Evolutionary conservation across 2,113 vertebrate species (phyloP), one percentile per base, ranked within the genome.

Genomic region (Baryphthengus martii): DNA sequence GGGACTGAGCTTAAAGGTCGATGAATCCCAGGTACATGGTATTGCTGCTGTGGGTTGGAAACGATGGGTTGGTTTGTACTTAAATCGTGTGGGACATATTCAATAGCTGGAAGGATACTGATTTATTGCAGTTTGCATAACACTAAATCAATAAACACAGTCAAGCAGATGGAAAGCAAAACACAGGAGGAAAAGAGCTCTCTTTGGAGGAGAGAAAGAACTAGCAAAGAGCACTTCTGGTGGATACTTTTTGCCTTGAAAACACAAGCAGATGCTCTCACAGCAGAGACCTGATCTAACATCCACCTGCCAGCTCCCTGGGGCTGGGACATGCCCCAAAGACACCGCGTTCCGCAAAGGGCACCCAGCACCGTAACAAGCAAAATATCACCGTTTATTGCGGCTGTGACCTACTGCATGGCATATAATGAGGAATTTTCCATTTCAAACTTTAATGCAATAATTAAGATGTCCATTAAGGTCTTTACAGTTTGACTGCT

Each of bases 371-470:
- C 88, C 12, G 11, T n/a, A 55, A 76, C 76, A 68, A 56, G 88
- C 55, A 40, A 94, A 96, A 96, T 94, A 90, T 68, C 95, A 85
- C 25, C 74, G 0, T 93, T 97, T 93, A 96, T 96, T 96, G 93
- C 92, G 88, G 92, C 88, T 17, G 0, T 96, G 95, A 96, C 96
- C 93, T 93, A 90, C 89, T 90, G 95, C 52, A 3, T 1, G 66
- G 77, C 88, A n/a, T 4, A 3, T 95, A 95, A 97, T 90, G 96
- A 97, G 95, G 83, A 93, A 94, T 96, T 94, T 96, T 96, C 95
- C 96, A 97, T 96, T 94, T 96, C 90, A 90, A 95, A 91, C 89
- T 92, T 97, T 94, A 96, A 95, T 97, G 85, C 79, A 96, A 95
- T 97, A 93, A 97, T 97, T 95, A 95, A 96, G 85, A 88, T 31